phyloP scores from a whole-genome alignment of 2,888 invertebrate species.

The Brachyopa scutellaris region DNA sequence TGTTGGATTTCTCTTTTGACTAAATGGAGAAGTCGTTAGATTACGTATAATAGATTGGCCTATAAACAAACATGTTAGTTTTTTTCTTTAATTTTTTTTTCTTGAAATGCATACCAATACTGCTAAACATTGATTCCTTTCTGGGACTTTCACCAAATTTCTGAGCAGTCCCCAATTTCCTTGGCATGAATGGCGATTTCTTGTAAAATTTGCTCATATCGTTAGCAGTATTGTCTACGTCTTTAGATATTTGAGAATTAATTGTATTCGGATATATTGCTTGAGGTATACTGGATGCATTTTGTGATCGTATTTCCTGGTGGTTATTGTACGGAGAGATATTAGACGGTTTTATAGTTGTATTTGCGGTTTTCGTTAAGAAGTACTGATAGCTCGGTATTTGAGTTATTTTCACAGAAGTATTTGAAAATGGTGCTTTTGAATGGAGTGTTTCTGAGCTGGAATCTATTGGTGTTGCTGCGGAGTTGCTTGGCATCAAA shows the following conservation, averaged over 20 bases:
- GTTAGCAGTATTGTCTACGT: conserved; percentile 75
- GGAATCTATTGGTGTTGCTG: conserved; percentile 74
- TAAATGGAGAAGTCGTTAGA: conserved; percentile 81
- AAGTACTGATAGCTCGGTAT: conserved; percentile 80
- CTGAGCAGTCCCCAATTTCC: conserved; percentile 77
- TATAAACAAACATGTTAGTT: no score
- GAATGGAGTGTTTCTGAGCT: conserved; percentile 74
- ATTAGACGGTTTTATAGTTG: conserved; percentile 67
- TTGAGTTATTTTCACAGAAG: conserved; percentile 77
- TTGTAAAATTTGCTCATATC: conserved; percentile 79
- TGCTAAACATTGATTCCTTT: conserved; percentile 80
- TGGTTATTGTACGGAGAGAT: conserved; percentile 69
- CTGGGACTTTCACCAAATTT: conserved; percentile 78
- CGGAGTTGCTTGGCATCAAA: conserved; percentile 69
- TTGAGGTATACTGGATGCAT: conserved; percentile 77
- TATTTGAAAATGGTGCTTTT: conserved; percentile 57
- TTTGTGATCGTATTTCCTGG: conserved; percentile 73
- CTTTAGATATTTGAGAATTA: conserved; percentile 57
- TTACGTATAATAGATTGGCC: conserved; percentile 81
- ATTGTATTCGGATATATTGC: conserved; percentile 47
- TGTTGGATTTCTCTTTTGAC: conserved; percentile 79
- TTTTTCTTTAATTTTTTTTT: neutral
- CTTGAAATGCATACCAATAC: conserved; percentile 79
- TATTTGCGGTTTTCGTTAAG: conserved; percentile 73
- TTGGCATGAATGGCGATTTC: conserved; percentile 81